A percentile compares a stretch with the other conserved stretches of the same genome.
phyloP scores from a whole-genome alignment of 2,797 vertebrate species.

The Potorous gilbertii region DNA sequence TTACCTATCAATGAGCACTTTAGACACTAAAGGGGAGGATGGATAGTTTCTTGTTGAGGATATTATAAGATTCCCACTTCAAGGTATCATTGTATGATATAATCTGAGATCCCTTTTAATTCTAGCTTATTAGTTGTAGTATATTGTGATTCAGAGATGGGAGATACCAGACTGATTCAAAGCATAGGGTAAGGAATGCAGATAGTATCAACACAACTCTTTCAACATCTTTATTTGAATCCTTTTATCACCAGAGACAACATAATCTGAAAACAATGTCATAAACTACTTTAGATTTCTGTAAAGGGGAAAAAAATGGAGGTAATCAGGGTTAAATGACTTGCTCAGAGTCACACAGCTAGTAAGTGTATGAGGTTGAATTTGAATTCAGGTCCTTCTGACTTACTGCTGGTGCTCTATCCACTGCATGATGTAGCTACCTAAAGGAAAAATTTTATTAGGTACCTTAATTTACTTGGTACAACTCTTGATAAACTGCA shows the following conservation, averaged over 20 bases:
- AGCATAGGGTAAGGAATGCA: neutral
- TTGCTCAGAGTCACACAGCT: neutral
- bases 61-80: neutral
- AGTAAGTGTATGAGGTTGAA: neutral
- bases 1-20: neutral
- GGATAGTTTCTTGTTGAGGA: neutral
- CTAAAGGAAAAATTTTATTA: too few species aligned
- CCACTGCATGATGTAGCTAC: too few species aligned
- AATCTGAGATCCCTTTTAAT: too few species aligned
- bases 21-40: neutral
- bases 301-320: conserved; percentile 13
- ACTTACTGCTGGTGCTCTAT: neutral
- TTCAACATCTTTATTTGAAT: conserved; percentile 9
- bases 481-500: too few species aligned
- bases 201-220: neutral
- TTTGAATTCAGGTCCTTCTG: neutral
- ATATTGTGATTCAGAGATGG: too few species aligned
- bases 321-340: neutral
- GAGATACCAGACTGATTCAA: too few species aligned
- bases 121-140: too few species aligned
- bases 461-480: too few species aligned
- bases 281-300: conserved; percentile 22
- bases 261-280: conserved; percentile 40
- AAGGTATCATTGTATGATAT: too few species aligned
- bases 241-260: conserved; percentile 44